Percentiles rank a stretch among this genome's conserved stretches.
These are phyloP conservation scores for Drosophila bipectinata DNA, from an alignment of 1,140 invertebrate genomes.

Conservation along the genomic window DNA sequence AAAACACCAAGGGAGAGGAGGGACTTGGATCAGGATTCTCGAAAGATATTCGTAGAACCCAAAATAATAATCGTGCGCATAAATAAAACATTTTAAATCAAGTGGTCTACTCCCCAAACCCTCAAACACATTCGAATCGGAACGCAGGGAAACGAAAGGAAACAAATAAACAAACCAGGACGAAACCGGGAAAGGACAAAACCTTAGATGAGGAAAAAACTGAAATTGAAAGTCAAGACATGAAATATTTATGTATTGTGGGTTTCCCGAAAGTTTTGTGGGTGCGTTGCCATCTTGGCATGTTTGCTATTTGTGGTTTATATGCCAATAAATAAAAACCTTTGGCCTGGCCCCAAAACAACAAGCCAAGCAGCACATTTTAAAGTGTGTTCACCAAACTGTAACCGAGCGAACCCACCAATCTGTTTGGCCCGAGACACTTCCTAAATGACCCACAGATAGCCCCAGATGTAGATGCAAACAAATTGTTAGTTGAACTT, in stretches of 20 bases:
- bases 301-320: slow-evolving; percentile 79
- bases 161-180: slow-evolving; percentile 68
- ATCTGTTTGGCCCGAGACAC: slow-evolving; percentile 14
- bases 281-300: slow-evolving; percentile 64
- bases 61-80: slow-evolving; percentile 79
- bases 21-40: slow-evolving; percentile 1
- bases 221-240: slow-evolving; percentile 79
- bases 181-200: slow-evolving; percentile 45
- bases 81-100: slow-evolving; percentile 81
- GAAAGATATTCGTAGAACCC: slow-evolving; percentile 47
- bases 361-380: slow-evolving; percentile 61
- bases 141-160: slow-evolving; percentile 16
- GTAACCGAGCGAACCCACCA: slow-evolving; percentile 50
- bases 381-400: slow-evolving; percentile 62
- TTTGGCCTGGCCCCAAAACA: slow-evolving; percentile 50
- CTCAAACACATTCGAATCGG: slow-evolving; percentile 37
- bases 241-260: slow-evolving; percentile 78
- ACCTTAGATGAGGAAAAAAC: slow-evolving; percentile 39
- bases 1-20: slow-evolving; percentile 3
- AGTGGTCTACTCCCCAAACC: slow-evolving; percentile 53
- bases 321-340: slow-evolving; percentile 81
- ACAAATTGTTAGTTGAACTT: slow-evolving; percentile 71
- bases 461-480: slow-evolving; percentile 8
- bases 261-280: slow-evolving; percentile 48
- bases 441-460: slow-evolving; percentile 57